These are phyloP conservation scores for Drosophila anceps DNA, from an alignment of 2,888 invertebrate genomes.

Conservation along the genomic window DNA sequence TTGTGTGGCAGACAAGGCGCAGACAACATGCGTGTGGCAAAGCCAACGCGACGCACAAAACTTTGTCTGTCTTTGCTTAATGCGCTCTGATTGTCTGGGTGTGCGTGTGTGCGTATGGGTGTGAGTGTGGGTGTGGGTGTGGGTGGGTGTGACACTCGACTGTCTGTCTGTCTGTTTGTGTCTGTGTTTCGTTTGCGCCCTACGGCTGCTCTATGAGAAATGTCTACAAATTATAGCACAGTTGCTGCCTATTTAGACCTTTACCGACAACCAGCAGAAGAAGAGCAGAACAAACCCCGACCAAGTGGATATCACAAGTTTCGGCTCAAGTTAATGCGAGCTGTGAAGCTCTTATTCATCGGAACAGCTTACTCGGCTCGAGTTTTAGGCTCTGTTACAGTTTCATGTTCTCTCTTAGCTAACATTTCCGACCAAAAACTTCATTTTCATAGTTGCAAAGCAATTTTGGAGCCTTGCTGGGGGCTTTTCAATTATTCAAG, in stretches of 20 bases:
- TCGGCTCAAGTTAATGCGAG: constrained; percentile 27
- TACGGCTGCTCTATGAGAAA: constrained; percentile 54
- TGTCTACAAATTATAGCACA: constrained; percentile 67
- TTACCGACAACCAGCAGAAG: constrained; percentile 4
- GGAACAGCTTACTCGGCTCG: not conserved
- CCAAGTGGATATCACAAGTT: constrained; percentile 53
- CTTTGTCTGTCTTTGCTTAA: constrained; percentile 62
- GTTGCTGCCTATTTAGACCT: constrained; percentile 29
- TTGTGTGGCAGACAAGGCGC: constrained; percentile 64
- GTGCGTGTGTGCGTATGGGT: constrained; percentile 9
- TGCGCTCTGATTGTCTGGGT: constrained; percentile 47
- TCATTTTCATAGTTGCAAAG: not conserved
- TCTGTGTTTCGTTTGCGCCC: constrained; percentile 53
- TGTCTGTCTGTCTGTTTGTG: constrained; percentile 42
- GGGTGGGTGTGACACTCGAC: constrained; percentile 16
- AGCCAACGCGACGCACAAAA: constrained; percentile 63
- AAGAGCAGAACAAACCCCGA: not conserved
- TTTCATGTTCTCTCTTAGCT: not conserved
- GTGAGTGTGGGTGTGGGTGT: constrained; percentile 16
- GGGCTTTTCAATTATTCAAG: not conserved
- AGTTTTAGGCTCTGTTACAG: constrained; percentile 1
- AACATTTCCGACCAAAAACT: not conserved
- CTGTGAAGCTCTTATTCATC: constrained; percentile 15
- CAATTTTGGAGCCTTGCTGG: not conserved
- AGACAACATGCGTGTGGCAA: constrained; percentile 72